phyloP scores from a whole-genome alignment of 2,888 invertebrate genomes.

The Protodeltote pygarga region DNA sequence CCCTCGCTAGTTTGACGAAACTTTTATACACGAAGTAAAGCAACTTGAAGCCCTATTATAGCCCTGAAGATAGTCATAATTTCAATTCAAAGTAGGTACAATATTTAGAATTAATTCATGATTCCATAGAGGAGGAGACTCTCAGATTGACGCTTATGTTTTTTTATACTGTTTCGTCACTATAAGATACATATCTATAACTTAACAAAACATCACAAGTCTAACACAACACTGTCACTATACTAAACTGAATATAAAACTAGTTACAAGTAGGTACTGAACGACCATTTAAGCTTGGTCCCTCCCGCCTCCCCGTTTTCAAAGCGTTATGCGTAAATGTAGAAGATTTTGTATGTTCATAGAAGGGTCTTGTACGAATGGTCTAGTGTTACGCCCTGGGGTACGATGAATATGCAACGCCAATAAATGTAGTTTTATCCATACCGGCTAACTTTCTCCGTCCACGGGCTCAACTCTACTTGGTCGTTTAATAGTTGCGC shows the following conservation, averaged over 20 bases:
- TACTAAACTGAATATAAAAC: conserved; percentile 75
- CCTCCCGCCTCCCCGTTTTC: conserved; percentile 29
- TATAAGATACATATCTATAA: conserved; percentile 35
- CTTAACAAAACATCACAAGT: conserved; percentile 34
- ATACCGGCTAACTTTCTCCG: conserved; percentile 78
- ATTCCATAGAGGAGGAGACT: too few relatives aligned
- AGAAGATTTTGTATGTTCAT: conserved; percentile 10
- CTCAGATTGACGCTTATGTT: too few relatives aligned
- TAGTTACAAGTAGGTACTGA: conserved; percentile 65
- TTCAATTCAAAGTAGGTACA: too few relatives aligned
- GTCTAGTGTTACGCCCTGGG: conserved; percentile 64
- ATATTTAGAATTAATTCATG: too few relatives aligned
- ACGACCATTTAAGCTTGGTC: conserved; percentile 52
- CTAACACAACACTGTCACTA: conserved; percentile 65
- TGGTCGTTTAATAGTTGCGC: conserved; percentile 52
- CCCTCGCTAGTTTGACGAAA: too few relatives aligned
- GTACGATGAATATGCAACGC: conserved; percentile 83
- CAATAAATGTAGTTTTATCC: conserved; percentile 84
- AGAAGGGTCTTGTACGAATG: conserved; percentile 53
- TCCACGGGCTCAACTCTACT: conserved; percentile 49
- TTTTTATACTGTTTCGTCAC: too few relatives aligned
- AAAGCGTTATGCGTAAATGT: conserved; percentile 4
- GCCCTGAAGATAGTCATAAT: too few relatives aligned
- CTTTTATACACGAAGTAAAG: too few relatives aligned
- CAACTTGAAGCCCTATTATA: too few relatives aligned